Percentiles rank a stretch among this genome's conserved stretches.
phyloP scores from a whole-genome alignment of 2,888 invertebrate genomes.

The Timandra comae region DNA sequence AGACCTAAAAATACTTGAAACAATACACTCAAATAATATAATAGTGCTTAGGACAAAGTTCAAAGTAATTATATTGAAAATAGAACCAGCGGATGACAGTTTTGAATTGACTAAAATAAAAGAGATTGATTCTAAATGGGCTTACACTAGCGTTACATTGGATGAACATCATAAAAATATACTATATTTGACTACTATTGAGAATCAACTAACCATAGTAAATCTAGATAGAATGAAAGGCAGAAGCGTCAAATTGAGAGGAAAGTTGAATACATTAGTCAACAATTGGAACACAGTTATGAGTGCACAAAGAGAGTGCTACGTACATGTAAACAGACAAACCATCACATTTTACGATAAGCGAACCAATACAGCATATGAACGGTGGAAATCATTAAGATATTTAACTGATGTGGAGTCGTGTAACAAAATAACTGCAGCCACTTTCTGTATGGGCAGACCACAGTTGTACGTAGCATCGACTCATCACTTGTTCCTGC shows the following conservation, averaged over 20 bases:
- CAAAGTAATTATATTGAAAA: constrained; percentile 51
- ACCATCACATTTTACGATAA: constrained; percentile 60
- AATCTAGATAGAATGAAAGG: constrained; percentile 56
- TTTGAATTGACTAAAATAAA: constrained; percentile 44
- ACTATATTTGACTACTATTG: constrained; percentile 49
- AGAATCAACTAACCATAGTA: constrained; percentile 48
- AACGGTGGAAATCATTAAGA: constrained; percentile 38
- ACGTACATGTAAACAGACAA: constrained; percentile 43
- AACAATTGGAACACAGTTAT: constrained; percentile 63
- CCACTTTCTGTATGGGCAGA: constrained; percentile 39
- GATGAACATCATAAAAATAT: constrained; percentile 58
- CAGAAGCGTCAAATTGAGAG: constrained; percentile 41
- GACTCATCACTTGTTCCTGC: constrained; percentile 53
- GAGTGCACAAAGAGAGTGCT: constrained; percentile 45
- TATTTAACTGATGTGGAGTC: constrained; percentile 39
- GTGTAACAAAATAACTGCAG: constrained; percentile 52
- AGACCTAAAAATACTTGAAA: constrained; percentile 51
- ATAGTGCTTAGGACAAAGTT: constrained; percentile 53
- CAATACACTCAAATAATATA: constrained; percentile 43
- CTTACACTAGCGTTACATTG: constrained; percentile 59
- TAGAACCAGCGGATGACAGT: constrained; percentile 26
- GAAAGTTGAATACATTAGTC: constrained; percentile 28
- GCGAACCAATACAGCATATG: constrained; percentile 39
- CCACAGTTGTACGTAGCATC: constrained; percentile 50
- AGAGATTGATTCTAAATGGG: constrained; percentile 43